Evolutionary conservation across 1,140 invertebrate genomes (phyloP), one percentile per base, ranked within the genome.

Genomic region (Temnothorax nylanderi): DNA sequence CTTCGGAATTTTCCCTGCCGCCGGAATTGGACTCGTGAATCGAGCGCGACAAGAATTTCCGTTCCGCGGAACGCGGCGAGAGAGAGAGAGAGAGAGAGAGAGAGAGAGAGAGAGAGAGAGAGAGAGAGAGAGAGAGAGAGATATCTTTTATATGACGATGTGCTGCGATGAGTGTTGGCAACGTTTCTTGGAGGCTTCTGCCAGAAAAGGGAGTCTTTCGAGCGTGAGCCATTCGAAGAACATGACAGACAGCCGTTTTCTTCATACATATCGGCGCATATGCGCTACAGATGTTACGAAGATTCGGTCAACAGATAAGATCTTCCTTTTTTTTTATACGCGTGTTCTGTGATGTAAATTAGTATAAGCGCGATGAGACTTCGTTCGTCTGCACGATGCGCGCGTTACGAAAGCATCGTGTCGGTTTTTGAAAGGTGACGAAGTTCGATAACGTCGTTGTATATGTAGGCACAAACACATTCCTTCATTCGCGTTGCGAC

Each of bases 401-500:
- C 8, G 26, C 41, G 41, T 18, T 32, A 49, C 26, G 18, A n/a
- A 69, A 81, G 47, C 47, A 51, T 80, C 32, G 62, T 54, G 47
- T 11, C 32, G 47, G 4, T 34, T 80, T 80, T 65, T 51, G 47
- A 62, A 41, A 76, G 26, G 18, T 64, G 11, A 47, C 7, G 16
- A 89, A 34, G 49, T 76, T 86, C 56, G 54, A 76, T 58, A 51
- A 76, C 60, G 32, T 26, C n/a, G 44, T 62, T 84, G 41, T 82
- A 41, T 13, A 78, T 81, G 51, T 72, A 56, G 26, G 49, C 16
- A 49, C 67, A 62, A 65, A 92, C 88, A 93, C 92, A 93, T 93
- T 93, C 92, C 92, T 91, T 87, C 84, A 91, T 78, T 77, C 69
- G 91, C 88, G 64, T 91, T 91, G 92, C 89, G 88, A 93, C 91